Base-by-base conservation (phyloP, 2,113 vertebrate species). In the Myiopsitta monachus region DNA sequence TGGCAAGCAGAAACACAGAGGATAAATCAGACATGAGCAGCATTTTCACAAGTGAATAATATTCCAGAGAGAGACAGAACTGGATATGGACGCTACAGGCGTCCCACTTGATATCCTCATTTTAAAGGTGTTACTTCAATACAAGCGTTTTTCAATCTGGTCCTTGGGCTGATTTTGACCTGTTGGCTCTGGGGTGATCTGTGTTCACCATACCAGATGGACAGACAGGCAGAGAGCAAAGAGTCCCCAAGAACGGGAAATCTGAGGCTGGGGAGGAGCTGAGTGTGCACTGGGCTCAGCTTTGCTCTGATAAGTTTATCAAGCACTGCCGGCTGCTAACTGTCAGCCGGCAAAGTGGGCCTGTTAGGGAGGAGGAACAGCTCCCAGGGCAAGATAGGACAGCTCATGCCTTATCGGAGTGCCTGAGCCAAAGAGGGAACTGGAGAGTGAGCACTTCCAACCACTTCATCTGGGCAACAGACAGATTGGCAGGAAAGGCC, bases 251-350 rank as follows among this genome's bases (percentile, higher is more conserved):
- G 79, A 88, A 94, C 76, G 91, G 96, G 97, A 98, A 99, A 99
- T 99, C 99, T 98, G 98, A 94, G 87, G 98, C 96, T 93, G 93
- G 96, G 97, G 97, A 98, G 81, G 89, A 88, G 92, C 90, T 59
- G 96, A 94, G 89, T 33, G 1, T 15, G 91, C 92, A 36, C 8
- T 17, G 63, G 75, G 83, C 97, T 96, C 95, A 97, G 96, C 97
- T 98, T 96, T 91, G 92, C 91, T 51, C 95, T 96, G 99, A 99
- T 99, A 99, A 98, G 93, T 98, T 99, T 99, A 99, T 99, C 99
- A 98, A 72, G 85, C 57, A 26, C 68, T 87, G 94, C 93, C 96
- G 96, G 98, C 96, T 98, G 97, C 97, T 97, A 99, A 99, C 99
- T 97, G 99, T 97, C 97, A 92, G 97, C 93, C 1, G 5, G 92